These are phyloP conservation scores for human (Homo sapiens) DNA, from an alignment of 2,113 vertebrate species.

Conservation along the genomic window DNA sequence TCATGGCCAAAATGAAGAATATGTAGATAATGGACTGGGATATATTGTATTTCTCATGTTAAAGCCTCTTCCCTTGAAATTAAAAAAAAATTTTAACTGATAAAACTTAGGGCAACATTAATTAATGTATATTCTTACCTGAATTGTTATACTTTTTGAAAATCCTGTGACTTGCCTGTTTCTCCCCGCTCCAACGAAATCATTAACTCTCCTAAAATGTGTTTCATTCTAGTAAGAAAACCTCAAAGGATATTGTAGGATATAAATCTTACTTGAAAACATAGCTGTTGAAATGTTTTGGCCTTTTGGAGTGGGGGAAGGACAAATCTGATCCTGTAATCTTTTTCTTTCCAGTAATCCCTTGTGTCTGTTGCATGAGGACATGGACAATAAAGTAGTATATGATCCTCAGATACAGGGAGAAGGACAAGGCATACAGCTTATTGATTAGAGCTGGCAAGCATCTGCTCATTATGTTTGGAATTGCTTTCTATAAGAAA, in stretches of 20 bases:
- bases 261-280: background rate
- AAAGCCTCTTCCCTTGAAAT: background rate
- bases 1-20: conserved; percentile 96
- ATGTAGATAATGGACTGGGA: conserved; percentile 83
- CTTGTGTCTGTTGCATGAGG: background rate
- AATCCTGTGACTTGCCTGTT: background rate
- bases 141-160: background rate
- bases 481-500: background rate
- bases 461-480: background rate
- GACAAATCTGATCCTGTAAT: background rate
- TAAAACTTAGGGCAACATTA: conserved; percentile 3
- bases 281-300: background rate
- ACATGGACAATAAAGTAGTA: background rate
- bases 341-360: background rate
- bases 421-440: background rate
- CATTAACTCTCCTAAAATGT: background rate
- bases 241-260: background rate
- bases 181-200: background rate
- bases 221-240: conserved; percentile 30
- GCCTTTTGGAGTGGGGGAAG: background rate
- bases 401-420: background rate
- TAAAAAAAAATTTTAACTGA: conserved; percentile 47
- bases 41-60: conserved; percentile 33
- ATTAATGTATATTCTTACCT: background rate
- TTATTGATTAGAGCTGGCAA: background rate